Conservation (phyloP, 2,797 vertebrate genomes). For the Poeciliopsis paucimaculata region DNA sequence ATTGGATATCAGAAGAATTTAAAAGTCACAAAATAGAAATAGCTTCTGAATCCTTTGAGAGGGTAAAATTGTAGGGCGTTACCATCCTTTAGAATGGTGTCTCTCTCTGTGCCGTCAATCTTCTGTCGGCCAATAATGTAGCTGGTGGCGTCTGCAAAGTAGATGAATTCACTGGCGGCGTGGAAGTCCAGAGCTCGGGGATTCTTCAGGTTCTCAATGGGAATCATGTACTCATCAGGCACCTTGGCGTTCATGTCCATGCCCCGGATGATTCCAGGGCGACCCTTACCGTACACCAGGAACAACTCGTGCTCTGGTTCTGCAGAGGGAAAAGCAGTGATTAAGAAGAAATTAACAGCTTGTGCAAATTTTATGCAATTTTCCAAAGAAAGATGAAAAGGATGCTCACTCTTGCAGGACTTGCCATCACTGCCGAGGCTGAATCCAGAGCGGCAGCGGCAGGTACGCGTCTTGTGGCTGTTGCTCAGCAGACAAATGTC, state of each 20-base stretch:
- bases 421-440: slow-evolving; percentile 96
- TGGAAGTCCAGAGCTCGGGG: slow-evolving; percentile 96
- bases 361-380: neutral
- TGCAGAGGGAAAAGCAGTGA: slow-evolving; percentile 51
- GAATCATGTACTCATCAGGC: slow-evolving; percentile 97
- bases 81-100: slow-evolving; percentile 95
- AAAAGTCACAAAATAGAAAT: slow-evolving; percentile 6
- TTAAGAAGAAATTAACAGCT: neutral
- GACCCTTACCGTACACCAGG: slow-evolving; percentile 94
- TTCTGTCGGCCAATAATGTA: slow-evolving; percentile 97
- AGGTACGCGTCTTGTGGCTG: slow-evolving; percentile 96
- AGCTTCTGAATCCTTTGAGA: neutral
- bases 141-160: slow-evolving; percentile 96
- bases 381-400: neutral
- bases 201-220: slow-evolving; percentile 98
- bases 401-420: slow-evolving; percentile 96
- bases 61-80: slow-evolving; percentile 22
- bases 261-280: slow-evolving; percentile 94
- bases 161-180: slow-evolving; percentile 92
- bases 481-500: slow-evolving; percentile 96
- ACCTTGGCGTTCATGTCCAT: slow-evolving; percentile 96
- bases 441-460: slow-evolving; percentile 95
- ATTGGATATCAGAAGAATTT: slow-evolving; percentile 22
- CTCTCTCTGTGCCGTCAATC: slow-evolving; percentile 93
- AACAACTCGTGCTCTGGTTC: slow-evolving; percentile 96